Conservation (phyloP, 2,888 invertebrate genomes). For the Nephrotoma guestfalica region DNA sequence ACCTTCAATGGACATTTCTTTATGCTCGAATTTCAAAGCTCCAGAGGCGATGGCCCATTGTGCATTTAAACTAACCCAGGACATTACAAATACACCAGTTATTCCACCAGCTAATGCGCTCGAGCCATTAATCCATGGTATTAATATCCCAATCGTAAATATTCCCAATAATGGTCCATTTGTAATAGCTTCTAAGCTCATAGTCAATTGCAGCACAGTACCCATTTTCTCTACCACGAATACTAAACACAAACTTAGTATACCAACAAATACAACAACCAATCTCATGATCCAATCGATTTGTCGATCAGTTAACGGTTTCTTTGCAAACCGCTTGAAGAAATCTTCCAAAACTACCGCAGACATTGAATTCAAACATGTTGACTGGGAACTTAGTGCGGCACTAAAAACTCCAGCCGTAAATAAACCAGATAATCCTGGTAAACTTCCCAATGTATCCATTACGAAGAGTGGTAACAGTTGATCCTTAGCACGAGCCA, state of each 20-base stretch:
- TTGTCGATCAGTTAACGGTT: conserved; percentile 37
- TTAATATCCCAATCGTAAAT: conserved; percentile 49
- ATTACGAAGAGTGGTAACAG: conserved; percentile 73
- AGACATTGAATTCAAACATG: conserved; percentile 63
- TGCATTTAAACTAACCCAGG: conserved; percentile 45
- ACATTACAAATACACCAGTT: conserved; percentile 39
- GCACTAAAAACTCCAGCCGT: conserved; percentile 85
- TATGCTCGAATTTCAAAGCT: conserved; percentile 48
- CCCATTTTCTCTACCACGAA: conserved; percentile 65
- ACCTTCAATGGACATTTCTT: conserved; percentile 44
- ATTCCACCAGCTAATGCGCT: conserved; percentile 45
- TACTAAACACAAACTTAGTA: conserved; percentile 49
- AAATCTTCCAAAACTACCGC: conserved; percentile 63
- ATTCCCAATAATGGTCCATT: conserved; percentile 54
- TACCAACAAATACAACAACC: conserved; percentile 53
- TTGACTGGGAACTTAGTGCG: conserved; percentile 65
- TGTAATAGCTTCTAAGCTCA: conserved; percentile 53
- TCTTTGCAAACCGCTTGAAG: conserved; percentile 44
- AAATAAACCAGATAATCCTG: conserved; percentile 74
- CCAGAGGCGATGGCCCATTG: conserved; percentile 47
- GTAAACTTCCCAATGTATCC: conserved; percentile 59
- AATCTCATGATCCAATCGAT: conserved; percentile 49
- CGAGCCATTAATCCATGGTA: conserved; percentile 53
- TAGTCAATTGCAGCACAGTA: conserved; percentile 49
- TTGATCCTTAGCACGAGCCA: conserved; percentile 61